These are phyloP conservation scores for Ochropleura leucogaster DNA, from an alignment of 2,888 invertebrate genomes.

Conservation along the genomic window DNA sequence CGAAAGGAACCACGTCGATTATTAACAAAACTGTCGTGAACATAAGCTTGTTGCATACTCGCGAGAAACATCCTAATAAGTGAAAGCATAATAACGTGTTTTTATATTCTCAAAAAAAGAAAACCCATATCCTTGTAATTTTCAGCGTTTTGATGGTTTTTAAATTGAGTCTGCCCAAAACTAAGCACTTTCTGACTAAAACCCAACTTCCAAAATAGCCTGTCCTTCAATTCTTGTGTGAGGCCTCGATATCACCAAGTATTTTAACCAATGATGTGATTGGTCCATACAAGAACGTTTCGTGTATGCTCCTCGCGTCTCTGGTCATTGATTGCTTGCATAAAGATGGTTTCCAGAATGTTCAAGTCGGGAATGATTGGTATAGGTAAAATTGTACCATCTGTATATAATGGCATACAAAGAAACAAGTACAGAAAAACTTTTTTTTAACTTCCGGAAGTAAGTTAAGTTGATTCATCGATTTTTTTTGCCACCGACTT, in stretches of 20 bases:
- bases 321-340: background rate
- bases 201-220: background rate
- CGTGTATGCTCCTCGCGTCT: background rate
- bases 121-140: too few relatives aligned
- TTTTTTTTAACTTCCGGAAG: too few relatives aligned
- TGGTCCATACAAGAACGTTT: background rate
- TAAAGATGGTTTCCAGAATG: background rate
- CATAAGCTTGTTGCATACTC: background rate
- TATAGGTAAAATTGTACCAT: background rate
- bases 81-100: too few relatives aligned
- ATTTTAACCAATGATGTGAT: background rate
- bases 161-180: background rate
- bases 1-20: background rate
- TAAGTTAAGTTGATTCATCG: too few relatives aligned
- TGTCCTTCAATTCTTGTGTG: background rate
- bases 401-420: background rate
- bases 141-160: background rate
- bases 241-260: too few relatives aligned
- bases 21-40: slow-evolving; percentile 8
- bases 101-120: too few relatives aligned
- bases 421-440: background rate
- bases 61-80: background rate
- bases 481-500: too few relatives aligned
- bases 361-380: background rate
- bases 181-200: background rate